These are phyloP conservation scores for Cheilosia scutellata DNA, from an alignment of 2,888 invertebrate genomes.

Conservation along the genomic window DNA sequence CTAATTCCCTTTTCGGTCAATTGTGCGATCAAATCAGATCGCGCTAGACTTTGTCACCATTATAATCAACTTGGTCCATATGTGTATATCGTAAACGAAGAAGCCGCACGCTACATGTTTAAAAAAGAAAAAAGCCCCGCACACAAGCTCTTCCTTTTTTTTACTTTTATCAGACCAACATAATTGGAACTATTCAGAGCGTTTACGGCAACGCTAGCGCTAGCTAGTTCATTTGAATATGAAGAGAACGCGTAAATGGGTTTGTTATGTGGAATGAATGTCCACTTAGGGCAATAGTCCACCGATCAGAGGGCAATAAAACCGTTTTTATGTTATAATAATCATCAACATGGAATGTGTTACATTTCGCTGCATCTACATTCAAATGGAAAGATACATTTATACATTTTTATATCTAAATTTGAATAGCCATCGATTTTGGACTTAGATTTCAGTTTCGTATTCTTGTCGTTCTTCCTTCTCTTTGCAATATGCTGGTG, in stretches of 20 bases:
- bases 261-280: constrained; percentile 66
- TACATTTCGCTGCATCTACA: constrained; percentile 66
- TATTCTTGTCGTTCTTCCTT: constrained; percentile 1
- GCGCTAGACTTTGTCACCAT: constrained; percentile 50
- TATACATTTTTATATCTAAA: constrained; percentile 58
- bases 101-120: no score
- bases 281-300: constrained; percentile 69
- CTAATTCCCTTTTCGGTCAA: constrained; percentile 36
- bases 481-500: constrained; percentile 29
- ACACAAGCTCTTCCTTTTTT: neutral
- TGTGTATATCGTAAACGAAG: constrained; percentile 3
- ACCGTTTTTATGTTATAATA: constrained; percentile 70
- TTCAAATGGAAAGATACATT: constrained; percentile 9
- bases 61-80: constrained; percentile 15
- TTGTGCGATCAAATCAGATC: constrained; percentile 54
- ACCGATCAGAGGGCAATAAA: constrained; percentile 64
- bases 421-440: constrained; percentile 42
- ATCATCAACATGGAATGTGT: constrained; percentile 73
- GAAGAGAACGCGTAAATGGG: constrained; percentile 71
- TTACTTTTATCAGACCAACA: constrained; percentile 45
- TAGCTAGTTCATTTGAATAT: constrained; percentile 64
- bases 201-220: constrained; percentile 50
- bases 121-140: neutral
- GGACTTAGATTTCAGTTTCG: constrained; percentile 6
- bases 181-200: constrained; percentile 73